Conservation (phyloP, 2,888 invertebrate species). For the Silvanus unidentatus region DNA sequence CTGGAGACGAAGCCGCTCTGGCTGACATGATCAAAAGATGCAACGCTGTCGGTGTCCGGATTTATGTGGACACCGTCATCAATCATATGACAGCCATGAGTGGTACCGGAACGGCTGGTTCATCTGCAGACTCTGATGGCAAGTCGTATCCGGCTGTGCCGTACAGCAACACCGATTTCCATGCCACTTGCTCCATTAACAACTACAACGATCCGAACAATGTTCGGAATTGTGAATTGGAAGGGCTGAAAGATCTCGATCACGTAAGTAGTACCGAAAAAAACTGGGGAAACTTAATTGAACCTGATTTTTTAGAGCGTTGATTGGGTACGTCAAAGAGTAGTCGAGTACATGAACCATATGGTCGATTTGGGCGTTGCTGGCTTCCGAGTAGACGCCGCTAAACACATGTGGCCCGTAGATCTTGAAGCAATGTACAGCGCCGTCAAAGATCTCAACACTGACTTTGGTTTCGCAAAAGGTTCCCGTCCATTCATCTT, state of each 20-base stretch:
- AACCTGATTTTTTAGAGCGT: slow-evolving; percentile 45
- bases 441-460: slow-evolving; percentile 55
- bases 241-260: slow-evolving; percentile 45
- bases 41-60: slow-evolving; percentile 69
- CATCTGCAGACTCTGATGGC: slow-evolving; percentile 52
- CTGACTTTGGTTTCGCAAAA: slow-evolving; percentile 56
- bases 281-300: too few relatives aligned
- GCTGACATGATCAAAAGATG: slow-evolving; percentile 72
- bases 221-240: slow-evolving; percentile 48
- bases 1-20: slow-evolving; percentile 69
- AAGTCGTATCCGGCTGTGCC: slow-evolving; percentile 56
- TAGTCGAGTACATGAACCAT: slow-evolving; percentile 49
- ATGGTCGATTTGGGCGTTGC: slow-evolving; percentile 51
- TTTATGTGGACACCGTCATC: slow-evolving; percentile 68
- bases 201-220: slow-evolving; percentile 61
- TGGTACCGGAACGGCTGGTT: slow-evolving; percentile 56
- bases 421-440: slow-evolving; percentile 51
- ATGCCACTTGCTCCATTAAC: slow-evolving; percentile 57
- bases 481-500: slow-evolving; percentile 62
- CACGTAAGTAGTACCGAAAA: slow-evolving; percentile 18
- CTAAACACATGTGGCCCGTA: slow-evolving; percentile 52
- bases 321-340: slow-evolving; percentile 47
- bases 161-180: slow-evolving; percentile 63
- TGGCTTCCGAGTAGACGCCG: slow-evolving; percentile 52
- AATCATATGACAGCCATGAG: slow-evolving; percentile 68